A percentile compares a stretch with the other conserved stretches of the same genome.
Conservation (phyloP, 1,140 invertebrate species). For the Aphaenogaster rudis region DNA sequence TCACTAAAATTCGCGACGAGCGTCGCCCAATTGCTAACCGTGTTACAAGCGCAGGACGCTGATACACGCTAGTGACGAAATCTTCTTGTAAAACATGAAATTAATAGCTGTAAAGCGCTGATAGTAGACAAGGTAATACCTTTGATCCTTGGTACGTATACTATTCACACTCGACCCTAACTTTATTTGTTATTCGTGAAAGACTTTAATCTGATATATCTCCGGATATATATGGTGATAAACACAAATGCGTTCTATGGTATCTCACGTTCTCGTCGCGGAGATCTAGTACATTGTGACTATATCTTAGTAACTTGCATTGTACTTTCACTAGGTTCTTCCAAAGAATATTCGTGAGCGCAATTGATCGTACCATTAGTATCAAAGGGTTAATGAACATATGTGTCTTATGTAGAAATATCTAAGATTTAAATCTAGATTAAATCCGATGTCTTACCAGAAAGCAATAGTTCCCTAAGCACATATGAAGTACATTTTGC, state of each 20-base stretch:
- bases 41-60: conserved; percentile 64
- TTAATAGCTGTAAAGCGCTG: conserved; percentile 25
- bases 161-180: neutral
- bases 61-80: conserved; percentile 29
- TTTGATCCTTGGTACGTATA: conserved; percentile 44
- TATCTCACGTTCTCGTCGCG: neutral
- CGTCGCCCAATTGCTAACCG: conserved; percentile 27
- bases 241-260: neutral
- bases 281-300: conserved; percentile 1
- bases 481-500: conserved; percentile 42
- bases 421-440: conserved; percentile 57
- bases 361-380: conserved; percentile 41
- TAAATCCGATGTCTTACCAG: conserved; percentile 58
- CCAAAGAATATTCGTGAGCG: conserved; percentile 41
- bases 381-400: conserved; percentile 44
- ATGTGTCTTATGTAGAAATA: conserved; percentile 50
- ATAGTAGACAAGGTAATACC: conserved; percentile 24
- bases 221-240: neutral
- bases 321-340: conserved; percentile 10
- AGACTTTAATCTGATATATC: conserved; percentile 5
- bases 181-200: neutral
- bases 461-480: conserved; percentile 54
- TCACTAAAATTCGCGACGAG: conserved; percentile 22
- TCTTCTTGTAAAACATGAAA: conserved; percentile 33
- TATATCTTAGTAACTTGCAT: conserved; percentile 1